phyloP scores from a whole-genome alignment of 2,888 invertebrate genomes.

The Rhagonycha fulva region DNA sequence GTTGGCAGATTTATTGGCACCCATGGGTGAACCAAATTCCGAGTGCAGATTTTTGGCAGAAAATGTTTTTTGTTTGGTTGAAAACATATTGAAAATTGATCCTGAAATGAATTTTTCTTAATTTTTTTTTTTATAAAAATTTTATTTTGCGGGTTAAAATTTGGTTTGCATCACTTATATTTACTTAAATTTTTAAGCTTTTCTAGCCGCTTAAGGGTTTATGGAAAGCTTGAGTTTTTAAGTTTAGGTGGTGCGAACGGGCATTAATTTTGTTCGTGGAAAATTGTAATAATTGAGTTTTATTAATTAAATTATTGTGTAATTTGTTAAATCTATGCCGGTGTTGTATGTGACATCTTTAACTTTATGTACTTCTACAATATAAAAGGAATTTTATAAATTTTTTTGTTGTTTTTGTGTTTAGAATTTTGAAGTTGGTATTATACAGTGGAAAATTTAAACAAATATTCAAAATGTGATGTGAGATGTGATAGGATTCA shows the following conservation, averaged over 20 bases:
- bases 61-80: slow-evolving; percentile 63
- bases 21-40: slow-evolving; percentile 65
- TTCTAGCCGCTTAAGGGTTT: too few relatives aligned
- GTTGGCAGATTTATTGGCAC: slow-evolving; percentile 64
- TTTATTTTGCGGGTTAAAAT: neutral
- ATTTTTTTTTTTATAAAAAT: neutral
- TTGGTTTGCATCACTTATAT: neutral
- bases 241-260: too few relatives aligned
- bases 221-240: too few relatives aligned
- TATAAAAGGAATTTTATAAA: neutral
- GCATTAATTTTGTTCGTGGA: neutral
- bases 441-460: too few relatives aligned
- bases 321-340: neutral
- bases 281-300: neutral
- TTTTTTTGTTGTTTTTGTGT: neutral
- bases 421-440: neutral
- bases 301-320: neutral
- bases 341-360: neutral
- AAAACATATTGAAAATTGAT: slow-evolving; percentile 54
- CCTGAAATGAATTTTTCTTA: slow-evolving; percentile 15
- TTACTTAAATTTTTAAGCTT: too few relatives aligned
- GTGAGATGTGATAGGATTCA: too few relatives aligned
- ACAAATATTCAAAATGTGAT: too few relatives aligned
- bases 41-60: slow-evolving; percentile 68
- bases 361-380: neutral